Evolutionary conservation across 2,888 invertebrate species (phyloP), one percentile per base, ranked within the genome.

Genomic region (Caenorhabditis japonica): DNA sequence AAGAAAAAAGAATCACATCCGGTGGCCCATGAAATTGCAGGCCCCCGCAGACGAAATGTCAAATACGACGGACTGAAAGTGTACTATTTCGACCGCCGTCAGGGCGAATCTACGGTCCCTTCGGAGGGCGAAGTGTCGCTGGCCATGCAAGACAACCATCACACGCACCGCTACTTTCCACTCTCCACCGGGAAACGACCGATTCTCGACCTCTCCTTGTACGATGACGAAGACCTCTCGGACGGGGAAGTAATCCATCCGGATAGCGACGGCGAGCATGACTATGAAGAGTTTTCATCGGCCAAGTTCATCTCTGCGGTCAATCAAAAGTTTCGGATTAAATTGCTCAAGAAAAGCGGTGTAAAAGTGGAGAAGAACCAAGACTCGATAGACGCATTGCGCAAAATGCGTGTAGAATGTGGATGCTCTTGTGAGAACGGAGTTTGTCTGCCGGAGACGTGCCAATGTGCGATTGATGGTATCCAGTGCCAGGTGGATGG

Each of bases 381-480:
- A 2, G 49, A 23, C 1, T 10, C 47, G 21, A 17, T 41, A 13
- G 61, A 76, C 4, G 12, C 33, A 1, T 38, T 70, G 15, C 51
- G 80, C 12, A n/a, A 55, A 10, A 15, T n/a, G 10, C 77, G 77
- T 7, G 21, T 25, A 4, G 49, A 66, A 23, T 77, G 77, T 51
- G 80, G 80, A 10, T 80, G 80, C 43, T 38, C 56, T n/a, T 80
- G 80, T 46, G 23, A 47, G 38, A 72, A 71, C 4, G 80, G 80
- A 17, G 51, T 69, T 0, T 80, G 80, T 19, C 33, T 56, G 5
- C 78, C 80, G 23, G 66, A 73, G 10, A 77, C 70, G 4, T 80
- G 80, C 52, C 60, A 77, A 56, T 80, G 80, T 49, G 46, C 51
- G 4, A 12, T 44, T 4, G 53, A 61, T 3, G 78, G 75, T 8